Base-by-base conservation (phyloP, 2,888 invertebrate genomes). In the Heliconius ismenius region DNA sequence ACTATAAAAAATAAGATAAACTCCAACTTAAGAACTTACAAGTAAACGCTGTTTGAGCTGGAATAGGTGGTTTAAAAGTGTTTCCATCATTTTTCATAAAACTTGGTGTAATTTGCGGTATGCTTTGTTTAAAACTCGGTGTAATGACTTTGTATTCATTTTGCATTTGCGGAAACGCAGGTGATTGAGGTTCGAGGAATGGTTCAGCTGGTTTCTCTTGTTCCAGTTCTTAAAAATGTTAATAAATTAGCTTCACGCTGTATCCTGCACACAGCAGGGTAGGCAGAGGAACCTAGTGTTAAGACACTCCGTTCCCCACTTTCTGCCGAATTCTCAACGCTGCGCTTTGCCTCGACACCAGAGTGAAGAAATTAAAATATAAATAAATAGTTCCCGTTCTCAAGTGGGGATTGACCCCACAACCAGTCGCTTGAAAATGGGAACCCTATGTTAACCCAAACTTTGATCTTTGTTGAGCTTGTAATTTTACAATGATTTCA, bases 21-120 rank as follows among this genome's bases (percentile, higher is more conserved):
- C 0, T 60, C 15, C 21, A 18, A 36, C 1, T 39, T 36, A 62
- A 39, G 32, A 39, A 81, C 81, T 83, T 70, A 88, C 87, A 82
- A 39, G 80, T 67, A 74, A 68, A 76, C 0, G 78, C 28, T 28
- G 74, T 28, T 11, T 72, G 62, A 26, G 67, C 21, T n/a, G 72
- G 69, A 15, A 78, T 65, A 62, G 81, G 78, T n/a, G 76, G 36
- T 60, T 81, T 83, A 58, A 75, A 78, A 70, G 4, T 24, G 28
- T 73, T 79, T 6, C 32, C 63, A 15, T 76, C 75, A 43, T 69
- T 79, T 36, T 73, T 77, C 21, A 75, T 43, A 36, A 64, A 26
- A 28, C 21, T 54, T 54, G 63, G 36, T 26, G 63, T 54, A 24
- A 65, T 54, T 72, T 76, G 76, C 26, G 76, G 54, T 15, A 76